Base-by-base conservation (phyloP, 1,140 invertebrate genomes). In the Tetraneura akinire region DNA sequence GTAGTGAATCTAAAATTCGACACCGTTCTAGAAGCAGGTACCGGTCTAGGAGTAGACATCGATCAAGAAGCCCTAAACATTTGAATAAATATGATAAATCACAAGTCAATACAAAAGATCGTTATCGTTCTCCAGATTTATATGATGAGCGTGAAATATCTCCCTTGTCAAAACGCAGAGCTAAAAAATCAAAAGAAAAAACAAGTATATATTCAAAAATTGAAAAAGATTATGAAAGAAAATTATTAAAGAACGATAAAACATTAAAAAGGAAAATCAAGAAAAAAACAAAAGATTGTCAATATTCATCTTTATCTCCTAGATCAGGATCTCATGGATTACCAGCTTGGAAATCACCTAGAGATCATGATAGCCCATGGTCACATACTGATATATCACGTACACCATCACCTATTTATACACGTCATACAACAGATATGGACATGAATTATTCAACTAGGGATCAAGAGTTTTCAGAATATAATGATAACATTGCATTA, bases 41-140 rank as follows among this genome's bases (percentile, higher is more conserved):
- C 42, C 80, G 71, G 8, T 74, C 70, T 55, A 82, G 81, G 57
- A 83, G 84, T 9, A 83, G 82, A 74, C 81, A 81, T 23, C 80
- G 83, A 45, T 83, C 83, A 10, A 73, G 81, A 60, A 81, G 78
- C 29, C 78, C 80, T 76, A 80, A 80, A 66, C 81, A 81, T 49
- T 80, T 68, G 29, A 81, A 81, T 73, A 81, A 78, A 29, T 51
- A 82, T 80, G 68, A 80, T 45, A 71, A 71, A 3, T 60, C 55
- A 8, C 64, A 80, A 71, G 18, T n/a, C 29, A 21, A 37, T 26
- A 11, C 23, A 4, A 80, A 80, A 47, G 68, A 70, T 18, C 64
- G 80, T 37, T 53, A 71, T 80, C 80, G 66, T 18, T 80, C 80
- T 71, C 66, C 80, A 11, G 80, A 29, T 37, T 9, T 62, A 1